Evolutionary conservation across 2,113 vertebrate genomes (phyloP), one percentile per base, ranked within the genome.

Genomic region (Hippocampus abdominalis): DNA sequence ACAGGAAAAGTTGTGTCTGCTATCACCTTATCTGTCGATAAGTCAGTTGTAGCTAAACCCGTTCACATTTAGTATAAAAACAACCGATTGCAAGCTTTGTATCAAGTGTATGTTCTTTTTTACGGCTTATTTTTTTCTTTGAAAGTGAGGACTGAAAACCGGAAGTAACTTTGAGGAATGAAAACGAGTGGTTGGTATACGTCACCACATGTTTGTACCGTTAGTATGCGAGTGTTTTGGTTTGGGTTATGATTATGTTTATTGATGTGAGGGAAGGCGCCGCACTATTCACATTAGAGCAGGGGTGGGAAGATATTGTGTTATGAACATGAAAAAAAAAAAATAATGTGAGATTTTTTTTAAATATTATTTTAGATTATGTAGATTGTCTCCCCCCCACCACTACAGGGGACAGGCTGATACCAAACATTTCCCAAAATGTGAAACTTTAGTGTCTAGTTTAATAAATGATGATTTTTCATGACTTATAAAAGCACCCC

Each of bases 121-220:
- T 70, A 69, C 42, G 64, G 57, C 11, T n/a, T 25, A 12, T 56
- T 57, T 57, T 23, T 56, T 27, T 15, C n/a, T 25, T 27, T 1
- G 9, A 25, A 23, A 23, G 53, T 27, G 54, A 9, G 54, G 54
- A 29, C 3, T 81, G 77, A 89, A 84, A 79, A 80, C 61, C 36
- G 81, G 66, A 64, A 72, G 73, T 72, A 46, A 5, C 76, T 53
- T 48, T 23, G 21, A 48, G 65, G 48, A 70, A 73, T 68, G 21
- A 42, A 21, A 67, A 66, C 16, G 25, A 64, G 59, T 56, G 67
- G 48, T 68, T 76, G 54, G 64, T 39, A 62, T 16, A 54, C 15
- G 23, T 57, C 23, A 20, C 29, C 29, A 10, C 27, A 13, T 39
- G 32, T 62, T 44, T 40, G 62, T 64, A 64, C 62, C 62, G 25